Evolutionary conservation across 1,140 invertebrate genomes (phyloP).

Genomic region (Scaptodrosophila lebanonensis): DNA sequence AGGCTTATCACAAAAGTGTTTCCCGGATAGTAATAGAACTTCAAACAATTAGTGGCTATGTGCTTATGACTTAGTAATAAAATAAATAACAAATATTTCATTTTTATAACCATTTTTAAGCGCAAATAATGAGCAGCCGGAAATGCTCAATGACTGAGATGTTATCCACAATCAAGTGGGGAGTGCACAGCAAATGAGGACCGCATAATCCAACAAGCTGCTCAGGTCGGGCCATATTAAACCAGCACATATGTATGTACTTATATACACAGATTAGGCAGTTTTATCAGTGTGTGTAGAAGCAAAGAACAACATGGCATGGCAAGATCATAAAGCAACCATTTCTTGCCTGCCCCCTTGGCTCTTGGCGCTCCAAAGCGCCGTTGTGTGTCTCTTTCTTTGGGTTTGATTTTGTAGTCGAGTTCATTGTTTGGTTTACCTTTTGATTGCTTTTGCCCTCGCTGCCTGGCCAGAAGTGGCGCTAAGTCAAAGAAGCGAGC

Average conservation of each 20-base stretch:
- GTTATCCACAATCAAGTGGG: conserved; percentile 57
- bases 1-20: too few relatives aligned
- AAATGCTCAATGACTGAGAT: conserved; percentile 69
- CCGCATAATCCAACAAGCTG: conserved; percentile 13
- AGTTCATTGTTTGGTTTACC: conserved; percentile 45
- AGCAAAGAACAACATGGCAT: background rate
- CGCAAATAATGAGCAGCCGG: conserved; percentile 38
- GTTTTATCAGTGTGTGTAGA: conserved; percentile 31
- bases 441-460: conserved; percentile 18
- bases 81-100: conserved; percentile 66
- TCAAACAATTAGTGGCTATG: conserved; percentile 36
- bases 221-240: too few relatives aligned
- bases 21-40: too few relatives aligned
- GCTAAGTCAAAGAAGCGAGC: conserved; percentile 55
- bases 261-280: conserved; percentile 59
- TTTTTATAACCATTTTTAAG: conserved; percentile 50
- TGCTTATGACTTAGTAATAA: conserved; percentile 47
- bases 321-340: conserved; percentile 18
- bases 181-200: conserved; percentile 52
- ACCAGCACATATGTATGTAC: too few relatives aligned
- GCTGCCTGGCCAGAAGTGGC: conserved; percentile 16
- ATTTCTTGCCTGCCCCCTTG: conserved; percentile 1
- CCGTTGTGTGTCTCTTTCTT: background rate
- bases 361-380: too few relatives aligned
- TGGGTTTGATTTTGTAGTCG: conserved; percentile 35